Evolutionary conservation across 2,113 vertebrate species (phyloP).

Genomic region (Embiotoca jacksoni): DNA sequence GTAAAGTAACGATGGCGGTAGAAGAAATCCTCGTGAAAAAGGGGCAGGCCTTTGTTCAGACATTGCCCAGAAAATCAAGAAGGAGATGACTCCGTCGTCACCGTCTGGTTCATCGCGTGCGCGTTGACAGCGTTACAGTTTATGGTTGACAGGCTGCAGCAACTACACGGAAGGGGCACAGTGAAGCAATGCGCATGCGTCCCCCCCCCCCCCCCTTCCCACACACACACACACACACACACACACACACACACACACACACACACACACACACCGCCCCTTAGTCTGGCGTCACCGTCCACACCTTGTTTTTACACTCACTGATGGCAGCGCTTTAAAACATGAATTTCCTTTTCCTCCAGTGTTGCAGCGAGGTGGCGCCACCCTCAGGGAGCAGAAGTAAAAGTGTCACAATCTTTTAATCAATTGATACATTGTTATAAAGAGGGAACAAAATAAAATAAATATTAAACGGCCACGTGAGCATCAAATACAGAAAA

Average conservation of each 20-base stretch:
- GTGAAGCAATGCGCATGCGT: constrained; percentile 47
- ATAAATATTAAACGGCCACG: no score
- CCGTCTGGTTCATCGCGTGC: background rate
- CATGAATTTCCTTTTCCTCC: constrained; percentile 11
- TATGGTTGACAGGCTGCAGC: rapidly evolving
- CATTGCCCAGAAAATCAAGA: constrained; percentile 25
- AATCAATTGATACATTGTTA: background rate
- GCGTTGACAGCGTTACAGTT: background rate
- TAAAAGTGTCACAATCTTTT: background rate
- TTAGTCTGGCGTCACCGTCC: background rate
- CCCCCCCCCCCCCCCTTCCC: rapidly evolving
- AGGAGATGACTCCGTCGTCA: background rate
- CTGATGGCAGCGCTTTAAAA: background rate
- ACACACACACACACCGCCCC: no score
- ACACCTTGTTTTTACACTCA: background rate
- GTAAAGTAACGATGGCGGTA: constrained; percentile 81
- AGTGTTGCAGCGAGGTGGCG: constrained; percentile 29
- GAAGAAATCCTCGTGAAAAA: constrained; percentile 72
- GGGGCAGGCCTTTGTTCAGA: constrained; percentile 78
- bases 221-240: no score
- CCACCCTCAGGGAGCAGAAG: constrained; percentile 34
- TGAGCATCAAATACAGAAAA: no score
- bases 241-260: no score
- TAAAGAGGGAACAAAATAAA: background rate
- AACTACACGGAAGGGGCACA: rapidly evolving